These are phyloP conservation scores for Caenorhabditis brenneri DNA, from an alignment of 1,140 invertebrate genomes.

Conservation along the genomic window DNA sequence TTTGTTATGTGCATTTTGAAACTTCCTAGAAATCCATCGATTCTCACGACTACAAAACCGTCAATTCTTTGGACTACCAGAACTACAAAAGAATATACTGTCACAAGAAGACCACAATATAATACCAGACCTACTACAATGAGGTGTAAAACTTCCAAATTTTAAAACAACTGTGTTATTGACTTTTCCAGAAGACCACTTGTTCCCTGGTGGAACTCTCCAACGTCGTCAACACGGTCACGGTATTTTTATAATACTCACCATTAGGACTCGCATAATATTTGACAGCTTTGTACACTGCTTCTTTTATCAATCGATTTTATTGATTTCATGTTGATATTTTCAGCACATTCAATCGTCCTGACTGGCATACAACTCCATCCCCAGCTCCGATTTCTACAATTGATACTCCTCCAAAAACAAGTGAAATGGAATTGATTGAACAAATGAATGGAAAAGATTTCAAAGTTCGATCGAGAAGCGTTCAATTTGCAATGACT, in stretches of 20 bases:
- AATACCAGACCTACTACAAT: neutral
- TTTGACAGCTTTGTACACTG: neutral
- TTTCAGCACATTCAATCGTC: neutral
- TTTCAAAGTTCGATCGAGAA: slow-evolving; percentile 5
- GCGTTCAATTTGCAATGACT: slow-evolving; percentile 15
- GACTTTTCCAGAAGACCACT: neutral
- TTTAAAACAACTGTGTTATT: neutral
- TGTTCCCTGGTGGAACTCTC: neutral
- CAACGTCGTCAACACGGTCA: neutral
- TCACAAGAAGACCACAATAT: neutral
- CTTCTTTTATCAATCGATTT: neutral
- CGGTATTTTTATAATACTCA: neutral
- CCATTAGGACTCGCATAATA: neutral
- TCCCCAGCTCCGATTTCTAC: neutral
- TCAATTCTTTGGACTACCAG: too few species aligned
- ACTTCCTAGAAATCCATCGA: too few species aligned
- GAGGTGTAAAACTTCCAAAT: neutral
- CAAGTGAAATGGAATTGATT: neutral
- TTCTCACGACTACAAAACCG: too few species aligned
- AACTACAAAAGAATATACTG: too few species aligned
- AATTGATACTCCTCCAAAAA: neutral
- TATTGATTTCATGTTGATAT: neutral
- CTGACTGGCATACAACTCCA: neutral
- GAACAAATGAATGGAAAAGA: neutral
- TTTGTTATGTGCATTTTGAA: too few species aligned